Evolutionary conservation across 2,797 vertebrate genomes (phyloP), one percentile per base, ranked within the genome.

Genomic region (Champsocephalus esox): DNA sequence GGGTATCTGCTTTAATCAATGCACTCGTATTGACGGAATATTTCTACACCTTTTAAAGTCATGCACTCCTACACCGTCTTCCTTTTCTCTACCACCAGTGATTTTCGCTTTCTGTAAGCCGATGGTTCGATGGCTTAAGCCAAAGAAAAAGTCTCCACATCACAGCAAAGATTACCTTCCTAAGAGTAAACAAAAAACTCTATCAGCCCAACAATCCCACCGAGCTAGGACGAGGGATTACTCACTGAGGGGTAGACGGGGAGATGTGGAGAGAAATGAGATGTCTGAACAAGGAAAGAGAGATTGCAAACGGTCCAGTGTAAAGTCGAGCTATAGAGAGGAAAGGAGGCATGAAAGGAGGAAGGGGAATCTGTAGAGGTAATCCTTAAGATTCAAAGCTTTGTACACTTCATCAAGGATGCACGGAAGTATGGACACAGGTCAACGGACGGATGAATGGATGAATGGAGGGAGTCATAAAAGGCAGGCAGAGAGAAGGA

Each of bases 351-450:
- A 58, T 73, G 70, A 66, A 82, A 38, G 12, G 66, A 80, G 66
- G 32, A 14, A 46, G 51, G 62, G 51, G 55, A 76, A 79, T 82
- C 70, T 61, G 28, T 49, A 12, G 64, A 72, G 66, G 81, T 88
- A 89, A 91, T 87, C 85, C 85, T 66, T 21, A 5, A 70, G 77
- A 89, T 78, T 76, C 74, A 75, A 71, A 28, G 65, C 76, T 85
- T 78, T 84, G 81, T 79, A 54, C 70, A 73, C 70, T 84, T 69
- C 73, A 84, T 82, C 80, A 76, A 67, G 70, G 73, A 77, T 66
- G 80, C 76, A 80, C 65, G 59, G 73, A 19, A 43, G 65, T 70
- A 50, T 67, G 71, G 80, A 83, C 76, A 48, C 65, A 82, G 87
- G 87, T 88, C 87, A 82, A 55, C 83, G 81, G 83, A 73, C 34